A percentile compares a stretch with the other conserved stretches of the same genome.
Evolutionary conservation across 2,888 invertebrate genomes (phyloP).

Genomic region (Drosophila gaucha): DNA sequence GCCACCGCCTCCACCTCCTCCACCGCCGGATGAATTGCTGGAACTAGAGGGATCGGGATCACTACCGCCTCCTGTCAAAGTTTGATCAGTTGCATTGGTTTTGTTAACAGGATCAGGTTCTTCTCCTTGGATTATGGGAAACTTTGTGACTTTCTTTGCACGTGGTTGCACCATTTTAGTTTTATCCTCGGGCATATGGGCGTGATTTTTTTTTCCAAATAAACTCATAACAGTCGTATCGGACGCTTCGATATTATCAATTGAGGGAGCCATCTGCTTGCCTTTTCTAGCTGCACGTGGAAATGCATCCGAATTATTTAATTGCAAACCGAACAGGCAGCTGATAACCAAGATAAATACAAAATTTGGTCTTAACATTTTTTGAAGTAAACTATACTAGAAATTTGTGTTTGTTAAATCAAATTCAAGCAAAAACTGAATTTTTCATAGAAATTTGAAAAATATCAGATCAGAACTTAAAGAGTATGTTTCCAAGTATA

Average conservation of each 20-base stretch:
- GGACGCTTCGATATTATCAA: too few species aligned
- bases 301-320: not conserved
- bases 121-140: too few species aligned
- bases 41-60: too few species aligned
- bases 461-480: not conserved
- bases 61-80: too few species aligned
- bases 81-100: too few species aligned
- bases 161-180: too few species aligned
- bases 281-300: not conserved
- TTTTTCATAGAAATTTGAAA: not conserved
- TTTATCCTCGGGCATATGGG: not conserved
- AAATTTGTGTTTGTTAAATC: constrained; percentile 14
- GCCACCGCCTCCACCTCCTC: not conserved
- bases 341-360: constrained; percentile 8
- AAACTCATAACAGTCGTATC: not conserved
- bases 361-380: constrained; percentile 29
- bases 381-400: not conserved
- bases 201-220: not conserved
- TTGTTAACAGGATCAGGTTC: too few species aligned
- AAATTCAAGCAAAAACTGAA: constrained; percentile 3
- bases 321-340: not conserved
- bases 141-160: too few species aligned
- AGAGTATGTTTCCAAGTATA: not conserved
- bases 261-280: too few species aligned
- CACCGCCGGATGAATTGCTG: too few species aligned